Percentiles rank a stretch among this genome's conserved stretches.
These are phyloP conservation scores for Anastatus disparis DNA, from an alignment of 1,140 invertebrate species.

Conservation along the genomic window DNA sequence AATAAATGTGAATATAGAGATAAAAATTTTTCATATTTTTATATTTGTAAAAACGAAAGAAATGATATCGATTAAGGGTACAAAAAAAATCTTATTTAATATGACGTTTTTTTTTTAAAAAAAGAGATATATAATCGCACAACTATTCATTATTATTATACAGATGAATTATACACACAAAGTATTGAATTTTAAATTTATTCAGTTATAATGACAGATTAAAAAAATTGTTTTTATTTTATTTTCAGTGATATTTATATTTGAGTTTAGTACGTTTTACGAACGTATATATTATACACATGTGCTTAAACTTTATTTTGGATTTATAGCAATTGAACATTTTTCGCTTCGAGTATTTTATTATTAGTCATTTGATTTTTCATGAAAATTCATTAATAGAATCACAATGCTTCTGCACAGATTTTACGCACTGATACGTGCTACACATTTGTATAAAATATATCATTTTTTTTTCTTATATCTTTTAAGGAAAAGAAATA, in stretches of 20 bases:
- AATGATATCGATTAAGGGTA: conserved; percentile 19
- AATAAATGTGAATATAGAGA: conserved; percentile 36
- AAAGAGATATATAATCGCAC: not conserved
- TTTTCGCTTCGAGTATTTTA: not conserved
- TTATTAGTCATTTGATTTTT: not conserved
- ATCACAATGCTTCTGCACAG: conserved; percentile 13
- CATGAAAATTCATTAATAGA: conserved; percentile 1
- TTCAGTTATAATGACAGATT: not conserved
- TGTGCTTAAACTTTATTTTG: conserved; percentile 30
- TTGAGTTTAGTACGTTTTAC: not conserved
- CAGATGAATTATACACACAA: conserved; percentile 4
- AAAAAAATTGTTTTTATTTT: too few relatives aligned
- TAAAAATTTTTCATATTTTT: conserved; percentile 41
- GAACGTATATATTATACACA: not conserved
- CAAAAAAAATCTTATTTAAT: not conserved
- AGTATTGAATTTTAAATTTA: conserved; percentile 18
- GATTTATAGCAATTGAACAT: not conserved
- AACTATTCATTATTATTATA: conserved; percentile 7
- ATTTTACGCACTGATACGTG: too few relatives aligned
- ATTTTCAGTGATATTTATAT: conserved; percentile 23
- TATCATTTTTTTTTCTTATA: conserved; percentile 13
- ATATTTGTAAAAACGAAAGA: conserved; percentile 32
- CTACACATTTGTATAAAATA: conserved; percentile 24
- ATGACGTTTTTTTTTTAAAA: not conserved
- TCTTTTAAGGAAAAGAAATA: not conserved